Base-by-base conservation (phyloP, 2,113 vertebrate species). In the Agapornis roseicollis region DNA sequence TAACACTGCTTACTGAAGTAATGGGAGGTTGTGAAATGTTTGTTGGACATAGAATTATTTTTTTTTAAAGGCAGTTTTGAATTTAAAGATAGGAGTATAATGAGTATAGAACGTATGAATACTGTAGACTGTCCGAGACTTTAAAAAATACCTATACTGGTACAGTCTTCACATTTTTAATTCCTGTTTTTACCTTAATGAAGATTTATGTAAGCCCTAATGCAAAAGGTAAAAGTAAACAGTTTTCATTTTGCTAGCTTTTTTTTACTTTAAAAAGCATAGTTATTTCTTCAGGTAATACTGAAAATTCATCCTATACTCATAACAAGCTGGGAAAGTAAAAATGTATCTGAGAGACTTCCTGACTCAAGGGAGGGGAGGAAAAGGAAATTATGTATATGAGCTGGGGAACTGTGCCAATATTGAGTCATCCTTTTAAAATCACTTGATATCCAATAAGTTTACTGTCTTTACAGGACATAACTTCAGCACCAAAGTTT, bases 371-470 rank as follows among this genome's bases (percentile, higher is more conserved):
- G 97, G 97, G 97, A 98, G 97, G 96, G 92, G 97, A 98, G 97
- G 97, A 98, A 98, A 97, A 97, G 97, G 97, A 98, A 98, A 90
- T 97, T 96, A 94, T 97, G 96, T 98, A 96, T 96, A 94, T 96
- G 96, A 98, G 95, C 86, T 92, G 93, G 64, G 93, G 92, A 96
- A 50, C 88, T 80, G 92, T 95, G 97, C 97, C 97, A 98, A 87
- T 83, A 87, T 47, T 98, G 98, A 98, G 92, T 98, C 97, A 98
- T 98, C 97, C 65, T 97, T 97, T 97, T 96, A 94, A 97, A 98
- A 96, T 96, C 93, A 95, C 90, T 97, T 95, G 94, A 93, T 97
- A 96, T 88, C 88, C 88, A 93, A 37, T 95, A 92, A 95, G 85
- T 88, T 69, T 64, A 27, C 58, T 96, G 89, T 89, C 94, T 79